Evolutionary conservation across 2,113 vertebrate species (phyloP).

Genomic region (Falcunculus frontatus): DNA sequence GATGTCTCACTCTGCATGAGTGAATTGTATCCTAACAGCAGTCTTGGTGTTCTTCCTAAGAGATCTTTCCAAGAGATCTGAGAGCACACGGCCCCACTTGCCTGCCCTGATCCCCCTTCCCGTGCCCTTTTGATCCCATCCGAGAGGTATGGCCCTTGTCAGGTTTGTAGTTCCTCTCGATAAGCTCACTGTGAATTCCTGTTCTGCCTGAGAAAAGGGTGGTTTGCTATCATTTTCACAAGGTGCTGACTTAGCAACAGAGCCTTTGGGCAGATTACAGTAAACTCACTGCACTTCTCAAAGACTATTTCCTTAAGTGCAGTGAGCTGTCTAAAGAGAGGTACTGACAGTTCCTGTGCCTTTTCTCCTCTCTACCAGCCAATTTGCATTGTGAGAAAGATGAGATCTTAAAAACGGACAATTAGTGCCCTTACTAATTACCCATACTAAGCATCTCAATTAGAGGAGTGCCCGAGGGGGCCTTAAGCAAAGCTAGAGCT

Average conservation of each 20-base stretch:
- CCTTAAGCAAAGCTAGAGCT: not conserved
- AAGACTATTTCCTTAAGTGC: not conserved
- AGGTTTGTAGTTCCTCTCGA: not conserved
- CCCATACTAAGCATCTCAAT: not conserved
- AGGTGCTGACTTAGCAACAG: not conserved
- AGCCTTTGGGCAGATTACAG: not conserved
- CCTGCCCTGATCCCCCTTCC: not conserved
- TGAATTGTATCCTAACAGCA: not conserved
- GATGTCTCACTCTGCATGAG: not conserved
- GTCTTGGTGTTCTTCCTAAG: not conserved
- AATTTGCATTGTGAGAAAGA: not conserved
- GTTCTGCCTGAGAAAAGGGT: not conserved
- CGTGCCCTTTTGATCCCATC: not conserved
- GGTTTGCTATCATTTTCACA: not conserved
- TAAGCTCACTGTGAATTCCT: not conserved
- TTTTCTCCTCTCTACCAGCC: not conserved
- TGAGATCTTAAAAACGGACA: conserved; percentile 12
- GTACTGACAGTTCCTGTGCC: not conserved
- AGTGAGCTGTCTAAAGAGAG: not conserved
- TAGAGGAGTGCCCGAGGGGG: not conserved
- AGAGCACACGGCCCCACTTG: fast-evolving
- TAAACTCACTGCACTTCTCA: not conserved
- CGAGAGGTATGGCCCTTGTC: not conserved
- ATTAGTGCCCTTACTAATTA: conserved; percentile 26
- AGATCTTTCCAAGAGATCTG: not conserved